Evolutionary conservation across 2,113 vertebrate species (phyloP).

Genomic region (Chaetodon auriga): DNA sequence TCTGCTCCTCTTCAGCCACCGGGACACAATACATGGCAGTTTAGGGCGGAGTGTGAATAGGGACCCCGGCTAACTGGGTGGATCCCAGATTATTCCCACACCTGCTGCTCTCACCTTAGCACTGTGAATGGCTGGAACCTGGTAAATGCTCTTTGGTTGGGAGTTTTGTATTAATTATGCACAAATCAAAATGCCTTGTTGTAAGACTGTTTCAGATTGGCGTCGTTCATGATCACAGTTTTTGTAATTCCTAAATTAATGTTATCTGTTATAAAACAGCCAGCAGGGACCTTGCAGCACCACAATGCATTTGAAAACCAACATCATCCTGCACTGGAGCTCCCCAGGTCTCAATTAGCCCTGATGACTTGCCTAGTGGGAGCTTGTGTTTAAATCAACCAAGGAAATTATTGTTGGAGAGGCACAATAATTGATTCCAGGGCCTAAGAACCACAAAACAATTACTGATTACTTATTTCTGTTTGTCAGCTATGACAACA

Average conservation of each 20-base stretch:
- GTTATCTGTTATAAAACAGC: neutral
- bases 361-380: conserved; percentile 83
- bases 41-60: conserved; percentile 66
- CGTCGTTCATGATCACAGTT: neutral
- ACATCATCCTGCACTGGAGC: conserved; percentile 23
- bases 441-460: conserved; percentile 79
- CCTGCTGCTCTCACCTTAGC: conserved; percentile 77
- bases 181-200: neutral
- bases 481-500: conserved; percentile 76
- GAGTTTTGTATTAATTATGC: neutral
- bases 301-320: conserved; percentile 35
- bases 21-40: conserved; percentile 70
- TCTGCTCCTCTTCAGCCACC: conserved; percentile 62
- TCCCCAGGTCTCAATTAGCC: conserved; percentile 84
- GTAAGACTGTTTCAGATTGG: neutral
- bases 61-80: conserved; percentile 57
- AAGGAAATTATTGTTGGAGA: conserved; percentile 75
- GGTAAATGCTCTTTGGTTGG: conserved; percentile 10
- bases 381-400: conserved; percentile 77
- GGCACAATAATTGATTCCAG: conserved; percentile 77
- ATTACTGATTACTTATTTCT: conserved; percentile 81
- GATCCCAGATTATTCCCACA: conserved; percentile 78
- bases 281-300: neutral
- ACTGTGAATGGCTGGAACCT: conserved; percentile 26
- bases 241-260: neutral